phyloP scores from a whole-genome alignment of 2,888 invertebrate genomes.

The Orchesella flavescens region DNA sequence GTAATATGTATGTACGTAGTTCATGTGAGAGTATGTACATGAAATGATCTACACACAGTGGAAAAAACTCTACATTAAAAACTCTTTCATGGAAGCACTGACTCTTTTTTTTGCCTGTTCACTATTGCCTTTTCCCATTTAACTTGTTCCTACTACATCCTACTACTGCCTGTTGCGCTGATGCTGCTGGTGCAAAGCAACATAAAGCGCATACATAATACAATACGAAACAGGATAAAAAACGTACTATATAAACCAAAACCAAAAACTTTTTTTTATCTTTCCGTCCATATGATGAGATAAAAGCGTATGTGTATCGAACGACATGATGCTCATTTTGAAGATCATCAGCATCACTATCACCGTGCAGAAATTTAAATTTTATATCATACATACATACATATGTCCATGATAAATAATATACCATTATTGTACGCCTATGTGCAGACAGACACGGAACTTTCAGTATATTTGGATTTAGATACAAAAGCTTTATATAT shows the following conservation, averaged over 20 bases:
- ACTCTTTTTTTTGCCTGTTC: neutral
- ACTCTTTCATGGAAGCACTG: constrained; percentile 36
- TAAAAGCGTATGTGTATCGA: neutral
- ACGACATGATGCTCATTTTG: constrained; percentile 10
- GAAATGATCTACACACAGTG: neutral
- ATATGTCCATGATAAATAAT: constrained; percentile 3
- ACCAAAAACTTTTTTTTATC: neutral
- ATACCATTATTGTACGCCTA: too few species aligned
- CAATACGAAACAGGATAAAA: neutral
- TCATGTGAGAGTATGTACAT: neutral
- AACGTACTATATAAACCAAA: neutral
- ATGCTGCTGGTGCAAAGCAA: constrained; percentile 12
- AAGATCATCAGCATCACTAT: constrained; percentile 13
- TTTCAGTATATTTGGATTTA: neutral
- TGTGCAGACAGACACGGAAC: too few species aligned
- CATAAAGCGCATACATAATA: neutral
- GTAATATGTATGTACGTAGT: neutral
- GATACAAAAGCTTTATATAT: neutral
- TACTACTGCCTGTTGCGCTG: constrained; percentile 16
- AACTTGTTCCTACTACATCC: neutral
- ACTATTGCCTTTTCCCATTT: neutral
- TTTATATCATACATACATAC: neutral
- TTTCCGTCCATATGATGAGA: constrained; percentile 4
- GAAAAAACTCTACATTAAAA: constrained; percentile 3
- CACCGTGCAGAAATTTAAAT: neutral